phyloP scores from a whole-genome alignment of 2,797 vertebrate species.

The Morus bassanus region DNA sequence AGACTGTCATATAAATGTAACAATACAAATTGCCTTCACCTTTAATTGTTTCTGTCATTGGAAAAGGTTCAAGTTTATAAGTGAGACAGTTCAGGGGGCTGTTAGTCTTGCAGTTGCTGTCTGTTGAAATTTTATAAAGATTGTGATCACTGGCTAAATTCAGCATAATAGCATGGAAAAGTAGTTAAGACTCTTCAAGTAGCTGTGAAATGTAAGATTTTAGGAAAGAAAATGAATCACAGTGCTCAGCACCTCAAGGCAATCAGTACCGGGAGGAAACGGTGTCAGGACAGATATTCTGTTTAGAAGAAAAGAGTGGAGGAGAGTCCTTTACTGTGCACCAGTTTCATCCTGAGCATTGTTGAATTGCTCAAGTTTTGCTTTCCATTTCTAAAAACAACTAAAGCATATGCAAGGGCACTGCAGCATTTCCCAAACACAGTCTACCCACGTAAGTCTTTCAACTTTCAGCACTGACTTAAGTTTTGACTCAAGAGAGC shows the following conservation, averaged over 20 bases:
- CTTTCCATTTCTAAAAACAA: not conserved
- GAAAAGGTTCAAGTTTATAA: not conserved
- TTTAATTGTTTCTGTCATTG: not conserved
- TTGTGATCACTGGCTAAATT: not conserved
- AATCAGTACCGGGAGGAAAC: not conserved
- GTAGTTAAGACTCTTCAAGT: not conserved
- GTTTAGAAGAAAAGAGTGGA: not conserved
- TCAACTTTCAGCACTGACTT: not conserved
- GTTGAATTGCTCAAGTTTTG: not conserved
- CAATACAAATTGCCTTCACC: not conserved
- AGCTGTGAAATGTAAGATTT: not conserved
- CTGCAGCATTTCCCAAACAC: not conserved
- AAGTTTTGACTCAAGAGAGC: not conserved
- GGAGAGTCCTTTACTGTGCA: not conserved
- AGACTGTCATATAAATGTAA: not conserved
- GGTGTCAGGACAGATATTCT: not conserved
- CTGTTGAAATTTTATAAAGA: not conserved
- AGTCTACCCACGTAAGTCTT: not conserved
- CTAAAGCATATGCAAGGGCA: not conserved
- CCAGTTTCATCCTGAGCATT: not conserved
- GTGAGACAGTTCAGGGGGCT: not conserved
- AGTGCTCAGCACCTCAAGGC: not conserved
- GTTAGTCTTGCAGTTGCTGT: not conserved
- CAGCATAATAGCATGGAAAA: not conserved
- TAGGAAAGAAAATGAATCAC: not conserved